A percentile compares a stretch with the other conserved stretches of the same genome.
Evolutionary conservation across 2,888 invertebrate species (phyloP).

Genomic region (Anaspis maculata): DNA sequence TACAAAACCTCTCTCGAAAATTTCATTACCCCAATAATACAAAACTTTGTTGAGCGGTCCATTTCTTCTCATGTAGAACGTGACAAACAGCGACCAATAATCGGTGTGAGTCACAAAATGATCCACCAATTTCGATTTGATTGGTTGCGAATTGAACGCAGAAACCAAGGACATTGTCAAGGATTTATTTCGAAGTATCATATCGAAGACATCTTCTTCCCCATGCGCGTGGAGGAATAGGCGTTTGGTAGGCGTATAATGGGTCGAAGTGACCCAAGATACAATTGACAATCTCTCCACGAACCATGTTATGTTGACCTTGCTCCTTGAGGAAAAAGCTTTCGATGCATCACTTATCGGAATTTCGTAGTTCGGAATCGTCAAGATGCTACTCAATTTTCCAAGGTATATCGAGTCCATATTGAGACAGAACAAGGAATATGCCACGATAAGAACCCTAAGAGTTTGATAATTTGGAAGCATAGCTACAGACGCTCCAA

Average conservation of each 20-base stretch:
- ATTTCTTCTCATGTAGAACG: constrained; percentile 6
- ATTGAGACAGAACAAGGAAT: constrained; percentile 12
- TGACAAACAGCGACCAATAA: background rate
- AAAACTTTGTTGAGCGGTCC: constrained; percentile 16
- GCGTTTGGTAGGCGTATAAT: too few relatives aligned
- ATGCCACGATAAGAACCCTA: constrained; percentile 14
- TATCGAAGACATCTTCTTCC: background rate
- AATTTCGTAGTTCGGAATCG: constrained; percentile 8
- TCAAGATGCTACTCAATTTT: constrained; percentile 20
- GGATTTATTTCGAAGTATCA: background rate
- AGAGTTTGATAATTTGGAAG: constrained; percentile 1
- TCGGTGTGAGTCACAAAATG: background rate
- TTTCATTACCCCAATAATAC: constrained; percentile 17
- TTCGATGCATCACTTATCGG: constrained; percentile 7
- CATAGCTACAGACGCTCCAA: background rate
- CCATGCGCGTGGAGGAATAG: background rate
- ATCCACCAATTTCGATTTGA: background rate
- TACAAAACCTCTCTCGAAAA: constrained; percentile 19
- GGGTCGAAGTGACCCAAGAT: background rate
- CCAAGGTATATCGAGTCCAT: constrained; percentile 18
- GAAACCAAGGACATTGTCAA: background rate
- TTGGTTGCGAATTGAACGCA: background rate
- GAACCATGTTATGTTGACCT: background rate
- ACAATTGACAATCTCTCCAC: background rate
- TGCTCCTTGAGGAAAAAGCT: too few relatives aligned